Percentiles rank a stretch among this genome's conserved stretches.
These are phyloP conservation scores for Corythornis cristatus DNA, from an alignment of 2,113 vertebrate genomes.

Conservation along the genomic window DNA sequence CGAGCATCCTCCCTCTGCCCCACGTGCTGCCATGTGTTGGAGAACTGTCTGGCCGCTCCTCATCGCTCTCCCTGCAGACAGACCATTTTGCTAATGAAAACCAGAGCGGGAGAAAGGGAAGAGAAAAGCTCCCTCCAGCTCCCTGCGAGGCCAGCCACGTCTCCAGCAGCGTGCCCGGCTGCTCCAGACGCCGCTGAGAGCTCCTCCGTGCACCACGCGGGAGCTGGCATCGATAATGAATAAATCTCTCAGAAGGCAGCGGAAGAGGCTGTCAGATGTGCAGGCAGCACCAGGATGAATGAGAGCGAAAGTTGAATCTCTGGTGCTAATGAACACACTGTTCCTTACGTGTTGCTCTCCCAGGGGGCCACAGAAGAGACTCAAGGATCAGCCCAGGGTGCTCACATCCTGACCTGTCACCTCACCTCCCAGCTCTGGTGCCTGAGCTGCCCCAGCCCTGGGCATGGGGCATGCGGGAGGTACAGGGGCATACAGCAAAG, in stretches of 20 bases:
- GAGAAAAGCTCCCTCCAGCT: not conserved
- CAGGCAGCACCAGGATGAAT: conserved; percentile 36
- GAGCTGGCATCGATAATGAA: conserved; percentile 38
- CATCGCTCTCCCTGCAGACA: not conserved
- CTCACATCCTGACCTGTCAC: not conserved
- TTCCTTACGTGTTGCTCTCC: not conserved
- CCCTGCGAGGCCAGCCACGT: not conserved
- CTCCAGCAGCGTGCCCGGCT: not conserved
- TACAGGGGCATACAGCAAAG: not conserved
- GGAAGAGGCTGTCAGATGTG: not conserved
- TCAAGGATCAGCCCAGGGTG: not conserved
- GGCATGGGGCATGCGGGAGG: not conserved
- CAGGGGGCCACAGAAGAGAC: conserved; percentile 29
- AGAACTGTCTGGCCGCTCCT: not conserved
- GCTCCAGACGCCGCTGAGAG: not conserved
- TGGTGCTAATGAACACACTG: conserved; percentile 32
- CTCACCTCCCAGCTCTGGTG: not conserved
- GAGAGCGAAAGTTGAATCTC: not conserved
- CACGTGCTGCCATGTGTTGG: not conserved
- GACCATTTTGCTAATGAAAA: not conserved
- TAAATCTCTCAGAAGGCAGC: conserved; percentile 52
- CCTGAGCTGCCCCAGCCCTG: not conserved
- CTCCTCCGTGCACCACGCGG: not conserved
- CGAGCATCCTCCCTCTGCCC: not conserved
- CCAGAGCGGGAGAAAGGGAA: not conserved